These are phyloP conservation scores for Panorpa germanica DNA, from an alignment of 2,888 invertebrate species.

Conservation along the genomic window DNA sequence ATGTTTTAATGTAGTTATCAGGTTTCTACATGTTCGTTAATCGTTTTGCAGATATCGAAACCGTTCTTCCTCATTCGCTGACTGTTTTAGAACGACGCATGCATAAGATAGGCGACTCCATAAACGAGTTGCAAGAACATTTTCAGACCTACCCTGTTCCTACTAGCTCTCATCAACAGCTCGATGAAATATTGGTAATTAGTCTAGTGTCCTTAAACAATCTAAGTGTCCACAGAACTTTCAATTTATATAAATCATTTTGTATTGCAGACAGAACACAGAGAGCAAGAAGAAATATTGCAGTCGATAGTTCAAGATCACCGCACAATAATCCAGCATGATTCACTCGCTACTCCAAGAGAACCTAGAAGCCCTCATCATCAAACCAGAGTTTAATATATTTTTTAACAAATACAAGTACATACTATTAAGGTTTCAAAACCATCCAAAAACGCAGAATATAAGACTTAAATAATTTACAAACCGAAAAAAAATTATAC, in stretches of 20 bases:
- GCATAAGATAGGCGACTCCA: constrained; percentile 19
- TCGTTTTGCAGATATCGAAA: constrained; percentile 17
- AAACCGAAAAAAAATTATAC: no score
- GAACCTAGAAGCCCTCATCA: no score
- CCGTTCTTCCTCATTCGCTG: constrained; percentile 19
- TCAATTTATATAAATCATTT: background rate
- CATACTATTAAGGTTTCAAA: no score
- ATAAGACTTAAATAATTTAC: no score
- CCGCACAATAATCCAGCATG: constrained; percentile 18
- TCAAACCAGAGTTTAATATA: no score
- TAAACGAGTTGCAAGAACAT: constrained; percentile 20
- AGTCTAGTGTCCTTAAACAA: no score
- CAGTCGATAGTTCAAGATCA: constrained; percentile 21
- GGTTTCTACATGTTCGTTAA: constrained; percentile 7
- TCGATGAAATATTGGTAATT: constrained; percentile 22
- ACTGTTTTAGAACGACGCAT: constrained; percentile 19
- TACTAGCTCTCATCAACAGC: constrained; percentile 18
- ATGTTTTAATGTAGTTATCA: constrained; percentile 5
- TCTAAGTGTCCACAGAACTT: no score
- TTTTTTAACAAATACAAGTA: no score
- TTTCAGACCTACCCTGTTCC: constrained; percentile 18
- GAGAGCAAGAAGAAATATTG: constrained; percentile 21
- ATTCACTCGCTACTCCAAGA: no score
- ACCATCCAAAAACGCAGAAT: no score
- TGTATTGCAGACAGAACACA: constrained; percentile 20